phyloP scores from a whole-genome alignment of 2,888 invertebrate genomes.

The Drosophila leonis region DNA sequence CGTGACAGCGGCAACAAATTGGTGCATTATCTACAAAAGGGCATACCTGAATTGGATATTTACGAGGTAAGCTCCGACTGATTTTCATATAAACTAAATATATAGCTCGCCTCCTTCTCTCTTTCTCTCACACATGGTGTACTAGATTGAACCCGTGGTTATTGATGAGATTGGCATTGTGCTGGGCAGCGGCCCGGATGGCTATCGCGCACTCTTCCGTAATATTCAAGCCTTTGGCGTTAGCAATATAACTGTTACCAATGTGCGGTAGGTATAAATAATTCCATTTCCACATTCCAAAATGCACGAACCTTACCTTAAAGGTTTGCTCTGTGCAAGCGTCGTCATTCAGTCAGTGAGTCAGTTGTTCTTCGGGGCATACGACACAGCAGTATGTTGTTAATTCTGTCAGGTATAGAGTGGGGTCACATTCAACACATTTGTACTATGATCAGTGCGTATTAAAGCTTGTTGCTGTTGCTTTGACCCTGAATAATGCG shows the following conservation, averaged over 20 bases:
- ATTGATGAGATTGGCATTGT: conserved; percentile 93
- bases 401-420: background rate
- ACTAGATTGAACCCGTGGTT: conserved; percentile 91
- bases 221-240: conserved; percentile 93
- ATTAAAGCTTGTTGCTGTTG: conserved; percentile 4
- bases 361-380: background rate
- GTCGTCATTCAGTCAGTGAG: background rate
- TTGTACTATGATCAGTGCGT: conserved; percentile 28
- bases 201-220: conserved; percentile 92
- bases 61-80: conserved; percentile 86
- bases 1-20: conserved; percentile 91
- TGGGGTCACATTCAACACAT: conserved; percentile 6
- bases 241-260: conserved; percentile 92
- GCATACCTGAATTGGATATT: conserved; percentile 91
- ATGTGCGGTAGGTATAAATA: conserved; percentile 88
- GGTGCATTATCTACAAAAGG: conserved; percentile 89
- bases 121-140: background rate
- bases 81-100: background rate
- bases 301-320: background rate
- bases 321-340: background rate
- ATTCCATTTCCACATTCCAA: background rate
- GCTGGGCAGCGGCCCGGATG: conserved; percentile 92
- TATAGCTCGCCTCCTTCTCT: background rate
- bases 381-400: background rate
- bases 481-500: conserved; percentile 14